A percentile compares a stretch with the other conserved stretches of the same genome.
phyloP scores from a whole-genome alignment of 2,797 vertebrate genomes.

The Darevskia mixta region DNA sequence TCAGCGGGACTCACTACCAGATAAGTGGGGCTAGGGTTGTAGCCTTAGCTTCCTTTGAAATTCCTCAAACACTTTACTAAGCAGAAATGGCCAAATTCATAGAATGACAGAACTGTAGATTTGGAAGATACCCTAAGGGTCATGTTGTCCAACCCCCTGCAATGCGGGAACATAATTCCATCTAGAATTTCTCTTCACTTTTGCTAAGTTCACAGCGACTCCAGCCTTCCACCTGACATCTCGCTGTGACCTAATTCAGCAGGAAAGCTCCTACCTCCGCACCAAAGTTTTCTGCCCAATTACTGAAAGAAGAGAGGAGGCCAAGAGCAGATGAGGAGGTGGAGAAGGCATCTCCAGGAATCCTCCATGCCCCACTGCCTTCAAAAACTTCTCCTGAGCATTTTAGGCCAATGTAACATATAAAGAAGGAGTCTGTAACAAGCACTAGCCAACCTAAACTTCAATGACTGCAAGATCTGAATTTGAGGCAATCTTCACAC shows the following conservation, averaged over 20 bases:
- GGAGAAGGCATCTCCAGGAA: neutral
- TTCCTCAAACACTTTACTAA: neutral
- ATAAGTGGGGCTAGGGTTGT: no score
- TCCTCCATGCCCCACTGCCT: neutral
- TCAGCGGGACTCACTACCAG: no score
- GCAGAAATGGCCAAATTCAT: no score
- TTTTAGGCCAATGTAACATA: neutral
- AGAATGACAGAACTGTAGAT: no score
- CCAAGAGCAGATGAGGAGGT: neutral
- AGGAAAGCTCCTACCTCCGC: neutral
- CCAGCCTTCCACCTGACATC: neutral
- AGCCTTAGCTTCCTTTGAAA: neutral
- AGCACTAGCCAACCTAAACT: neutral
- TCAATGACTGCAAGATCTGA: neutral
- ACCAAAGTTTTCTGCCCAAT: neutral
- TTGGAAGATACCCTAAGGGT: no score
- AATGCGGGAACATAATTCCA: neutral
- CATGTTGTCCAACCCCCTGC: no score
- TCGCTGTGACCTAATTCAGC: neutral
- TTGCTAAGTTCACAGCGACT: neutral
- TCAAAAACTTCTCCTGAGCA: neutral
- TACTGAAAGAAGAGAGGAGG: neutral
- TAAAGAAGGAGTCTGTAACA: neutral
- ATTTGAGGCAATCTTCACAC: neutral
- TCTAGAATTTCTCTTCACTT: neutral